phyloP scores from a whole-genome alignment of 1,140 invertebrate genomes.

The Drosophila kikkawai region DNA sequence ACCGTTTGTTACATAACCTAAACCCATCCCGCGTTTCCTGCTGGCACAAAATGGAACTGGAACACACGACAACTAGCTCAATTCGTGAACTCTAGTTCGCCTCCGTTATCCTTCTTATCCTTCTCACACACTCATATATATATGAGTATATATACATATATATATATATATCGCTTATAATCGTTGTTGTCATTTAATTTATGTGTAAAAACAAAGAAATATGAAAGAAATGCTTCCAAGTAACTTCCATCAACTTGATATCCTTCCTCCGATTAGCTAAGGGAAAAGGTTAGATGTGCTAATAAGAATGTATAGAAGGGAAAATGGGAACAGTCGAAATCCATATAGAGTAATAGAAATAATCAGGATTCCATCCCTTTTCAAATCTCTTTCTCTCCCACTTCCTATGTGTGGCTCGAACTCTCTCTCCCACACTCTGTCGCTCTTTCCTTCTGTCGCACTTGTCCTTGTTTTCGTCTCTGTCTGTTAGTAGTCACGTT shows the following conservation, averaged over 20 bases:
- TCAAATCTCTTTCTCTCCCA: constrained; percentile 1
- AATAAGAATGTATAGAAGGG: background rate
- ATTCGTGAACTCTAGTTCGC: constrained; percentile 24
- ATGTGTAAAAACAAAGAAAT: constrained; percentile 16
- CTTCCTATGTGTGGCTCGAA: background rate
- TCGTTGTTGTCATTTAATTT: constrained; percentile 29
- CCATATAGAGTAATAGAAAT: background rate
- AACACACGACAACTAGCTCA: constrained; percentile 27
- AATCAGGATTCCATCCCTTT: background rate
- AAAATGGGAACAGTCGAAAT: background rate
- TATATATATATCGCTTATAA: constrained; percentile 5
- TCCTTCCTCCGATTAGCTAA: constrained; percentile 3
- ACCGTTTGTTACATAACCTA: constrained; percentile 13
- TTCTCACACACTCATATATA: background rate
- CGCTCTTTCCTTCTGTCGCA: background rate
- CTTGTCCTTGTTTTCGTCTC: constrained; percentile 24
- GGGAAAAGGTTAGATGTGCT: background rate
- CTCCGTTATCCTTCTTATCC: background rate
- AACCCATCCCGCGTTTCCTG: constrained; percentile 3
- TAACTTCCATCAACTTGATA: constrained; percentile 23
- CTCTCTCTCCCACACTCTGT: background rate
- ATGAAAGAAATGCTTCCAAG: constrained; percentile 22
- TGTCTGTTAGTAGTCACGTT: constrained; percentile 31
- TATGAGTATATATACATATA: background rate
- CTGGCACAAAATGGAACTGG: constrained; percentile 21